These are phyloP conservation scores for Rhabdomys pumilio DNA, from an alignment of 2,797 vertebrate species.

Conservation along the genomic window DNA sequence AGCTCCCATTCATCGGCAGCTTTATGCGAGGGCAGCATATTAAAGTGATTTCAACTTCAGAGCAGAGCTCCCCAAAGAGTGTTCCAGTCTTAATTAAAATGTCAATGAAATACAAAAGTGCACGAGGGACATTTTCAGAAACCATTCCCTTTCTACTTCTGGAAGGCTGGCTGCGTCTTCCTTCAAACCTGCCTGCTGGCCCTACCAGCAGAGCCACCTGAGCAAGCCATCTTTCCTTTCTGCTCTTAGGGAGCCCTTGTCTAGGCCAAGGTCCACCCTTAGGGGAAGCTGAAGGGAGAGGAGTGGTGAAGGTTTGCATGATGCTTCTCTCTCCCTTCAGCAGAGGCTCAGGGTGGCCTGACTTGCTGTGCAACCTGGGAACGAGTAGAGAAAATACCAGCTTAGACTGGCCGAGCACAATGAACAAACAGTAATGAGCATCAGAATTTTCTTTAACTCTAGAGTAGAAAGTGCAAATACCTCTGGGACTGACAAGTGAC, in stretches of 20 bases:
- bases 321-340: not conserved
- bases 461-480: not conserved
- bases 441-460: not conserved
- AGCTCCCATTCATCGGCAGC: slow-evolving; percentile 89
- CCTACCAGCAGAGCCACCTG: not conserved
- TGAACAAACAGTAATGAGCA: not conserved
- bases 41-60: slow-evolving; percentile 91
- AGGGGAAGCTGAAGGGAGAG: not conserved
- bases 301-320: not conserved
- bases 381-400: not conserved
- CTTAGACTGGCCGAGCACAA: not conserved
- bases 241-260: not conserved
- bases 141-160: slow-evolving; percentile 86
- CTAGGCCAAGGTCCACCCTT: not conserved
- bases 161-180: slow-evolving; percentile 81
- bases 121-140: slow-evolving; percentile 85
- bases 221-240: not conserved
- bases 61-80: slow-evolving; percentile 89
- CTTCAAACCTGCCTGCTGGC: not conserved
- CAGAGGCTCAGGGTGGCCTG: not conserved
- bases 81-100: slow-evolving; percentile 91
- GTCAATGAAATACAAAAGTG: slow-evolving; percentile 90
- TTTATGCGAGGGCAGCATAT: slow-evolving; percentile 88
- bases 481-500: not conserved
- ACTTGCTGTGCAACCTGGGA: not conserved